Base-by-base conservation (phyloP, 2,888 invertebrate genomes). In the Drosophila anomelani region DNA sequence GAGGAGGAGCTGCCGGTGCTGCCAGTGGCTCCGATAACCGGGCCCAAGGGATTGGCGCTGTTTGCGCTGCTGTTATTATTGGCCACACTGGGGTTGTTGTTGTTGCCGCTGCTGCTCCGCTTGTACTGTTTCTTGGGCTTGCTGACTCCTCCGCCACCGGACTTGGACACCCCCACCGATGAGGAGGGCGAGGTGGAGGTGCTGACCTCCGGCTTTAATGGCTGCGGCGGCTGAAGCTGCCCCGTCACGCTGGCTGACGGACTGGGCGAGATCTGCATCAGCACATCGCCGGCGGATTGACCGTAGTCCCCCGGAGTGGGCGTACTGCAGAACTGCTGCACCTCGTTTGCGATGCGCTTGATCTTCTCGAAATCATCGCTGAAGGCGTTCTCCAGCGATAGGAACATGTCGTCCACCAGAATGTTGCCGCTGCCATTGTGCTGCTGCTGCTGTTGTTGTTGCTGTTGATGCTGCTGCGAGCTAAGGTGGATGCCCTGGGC, bases 361-460 rank as follows among this genome's bases (percentile, higher is more conserved):
- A 97, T 93, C 90, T 97, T 97, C 90, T 97, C 97, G 88, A 96
- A 97, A 89, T 97, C 97, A 79, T 96, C 96, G 0, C 96, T 95
- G 81, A 93, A 93, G 55, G 93, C 92, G 68, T 91, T 91, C 82
- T 93, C 93, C 69, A 93, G 82, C 63, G 93, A 92, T 84, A 93
- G 92, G 91, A 93, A 93, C 92, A 93, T 93, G 67, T 93, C 93
- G 75, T 93, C 93, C 71, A 93, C 92, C 76, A 92, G 91, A 43
- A 92, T 91, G 77, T 88, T 91, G 76, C 90, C 79, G 34, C 71
- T 81, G 54, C 75, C 74, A 46, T 77, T 84, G 17, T 78, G 85
- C 47, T 78, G 87, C 32, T 72, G 78, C 20, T 84, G 29, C 3
- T 71, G 70, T 12, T 71, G 72, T 0, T 44, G 44, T 7, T 44